Evolutionary conservation across 1,140 invertebrate species (phyloP).

Genomic region (Pomacea maculata): DNA sequence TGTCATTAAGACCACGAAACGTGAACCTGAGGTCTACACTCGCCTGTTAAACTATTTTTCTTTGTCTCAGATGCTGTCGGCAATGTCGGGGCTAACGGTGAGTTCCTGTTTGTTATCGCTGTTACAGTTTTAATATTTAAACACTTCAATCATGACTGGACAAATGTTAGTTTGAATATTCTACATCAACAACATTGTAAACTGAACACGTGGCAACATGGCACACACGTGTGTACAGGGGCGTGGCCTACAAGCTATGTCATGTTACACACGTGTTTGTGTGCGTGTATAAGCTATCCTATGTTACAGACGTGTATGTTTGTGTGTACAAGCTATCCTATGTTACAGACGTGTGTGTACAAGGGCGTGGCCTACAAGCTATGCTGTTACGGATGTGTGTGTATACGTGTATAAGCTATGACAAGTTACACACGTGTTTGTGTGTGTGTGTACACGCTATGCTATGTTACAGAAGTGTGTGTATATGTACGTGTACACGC

Average conservation of each 20-base stretch:
- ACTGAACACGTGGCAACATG: neutral
- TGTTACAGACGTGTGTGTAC: slow-evolving; percentile 41
- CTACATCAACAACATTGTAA: neutral
- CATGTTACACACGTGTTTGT: no score
- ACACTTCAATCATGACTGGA: no score
- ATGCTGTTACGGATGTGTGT: no score
- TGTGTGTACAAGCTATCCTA: neutral
- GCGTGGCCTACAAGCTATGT: no score
- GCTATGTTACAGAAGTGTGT: neutral
- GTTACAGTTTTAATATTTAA: no score
- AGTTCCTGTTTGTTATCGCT: no score
- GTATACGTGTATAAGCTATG: neutral
- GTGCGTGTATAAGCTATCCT: no score
- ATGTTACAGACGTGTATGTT: no score
- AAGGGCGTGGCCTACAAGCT: slow-evolving; percentile 35
- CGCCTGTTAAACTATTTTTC: neutral
- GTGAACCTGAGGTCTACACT: no score
- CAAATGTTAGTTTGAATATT: neutral
- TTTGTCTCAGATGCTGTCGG: slow-evolving; percentile 31
- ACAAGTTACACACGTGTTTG: neutral
- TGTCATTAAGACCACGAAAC: no score
- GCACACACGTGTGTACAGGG: no score
- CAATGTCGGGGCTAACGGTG: slow-evolving; percentile 41
- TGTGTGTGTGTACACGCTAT: neutral
- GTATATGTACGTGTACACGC: neutral